phyloP scores from a whole-genome alignment of 2,888 invertebrate genomes.

The Biston betularia region DNA sequence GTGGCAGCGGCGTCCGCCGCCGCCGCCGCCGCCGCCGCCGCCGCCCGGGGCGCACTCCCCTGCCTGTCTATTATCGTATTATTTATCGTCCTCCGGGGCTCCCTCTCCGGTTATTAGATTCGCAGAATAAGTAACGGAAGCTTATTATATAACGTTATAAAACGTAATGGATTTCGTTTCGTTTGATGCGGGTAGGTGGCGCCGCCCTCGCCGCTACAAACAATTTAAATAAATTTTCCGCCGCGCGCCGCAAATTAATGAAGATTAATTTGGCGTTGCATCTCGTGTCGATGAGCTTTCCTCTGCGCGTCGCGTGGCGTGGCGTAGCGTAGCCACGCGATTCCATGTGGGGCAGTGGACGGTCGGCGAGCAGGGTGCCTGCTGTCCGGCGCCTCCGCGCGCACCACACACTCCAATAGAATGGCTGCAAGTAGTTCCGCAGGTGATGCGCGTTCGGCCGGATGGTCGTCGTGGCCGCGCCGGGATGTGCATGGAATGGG shows the following conservation, averaged over 20 bases:
- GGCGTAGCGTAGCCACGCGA: too few relatives aligned
- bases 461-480: too few relatives aligned
- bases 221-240: constrained; percentile 36
- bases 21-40: background rate
- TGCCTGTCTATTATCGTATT: constrained; percentile 64
- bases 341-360: too few relatives aligned
- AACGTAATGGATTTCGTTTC: constrained; percentile 43
- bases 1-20: background rate
- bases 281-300: constrained; percentile 16
- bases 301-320: background rate
- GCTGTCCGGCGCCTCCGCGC: too few relatives aligned
- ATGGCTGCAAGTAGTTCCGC: too few relatives aligned
- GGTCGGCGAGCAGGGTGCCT: too few relatives aligned
- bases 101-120: constrained; percentile 40
- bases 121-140: constrained; percentile 45
- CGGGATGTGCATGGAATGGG: too few relatives aligned
- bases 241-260: constrained; percentile 20
- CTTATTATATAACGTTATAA: constrained; percentile 48
- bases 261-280: constrained; percentile 24
- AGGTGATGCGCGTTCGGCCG: too few relatives aligned
- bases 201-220: constrained; percentile 9
- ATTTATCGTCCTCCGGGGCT: constrained; percentile 60
- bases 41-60: constrained; percentile 8
- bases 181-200: constrained; percentile 34
- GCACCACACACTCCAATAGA: too few relatives aligned